Percentiles rank a stretch among this genome's conserved stretches.
Conservation (phyloP, 1,140 invertebrate species). For the Latrodectus geometricus region DNA sequence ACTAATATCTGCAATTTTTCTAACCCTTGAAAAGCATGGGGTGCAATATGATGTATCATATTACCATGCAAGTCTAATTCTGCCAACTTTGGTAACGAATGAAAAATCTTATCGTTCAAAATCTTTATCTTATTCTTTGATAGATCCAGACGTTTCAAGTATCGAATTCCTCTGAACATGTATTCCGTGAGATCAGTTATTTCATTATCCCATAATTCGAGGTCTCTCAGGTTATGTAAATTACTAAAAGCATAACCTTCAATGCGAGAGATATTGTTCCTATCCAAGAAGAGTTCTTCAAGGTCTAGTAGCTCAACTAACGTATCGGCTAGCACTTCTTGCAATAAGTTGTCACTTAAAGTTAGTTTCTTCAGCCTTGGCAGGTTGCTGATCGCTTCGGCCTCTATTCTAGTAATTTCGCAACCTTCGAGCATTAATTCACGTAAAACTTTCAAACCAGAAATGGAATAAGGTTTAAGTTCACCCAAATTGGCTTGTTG, state of each 20-base stretch:
- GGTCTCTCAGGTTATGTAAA: constrained; percentile 36
- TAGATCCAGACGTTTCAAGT: constrained; percentile 29
- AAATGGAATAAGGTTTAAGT: neutral
- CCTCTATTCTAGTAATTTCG: constrained; percentile 67
- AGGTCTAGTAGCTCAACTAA: constrained; percentile 17
- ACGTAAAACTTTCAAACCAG: constrained; percentile 1
- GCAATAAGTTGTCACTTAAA: constrained; percentile 91
- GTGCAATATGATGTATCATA: constrained; percentile 20
- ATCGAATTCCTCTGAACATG: constrained; percentile 39
- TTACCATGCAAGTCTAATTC: constrained; percentile 48
- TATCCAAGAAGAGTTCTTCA: constrained; percentile 26
- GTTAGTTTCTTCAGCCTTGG: constrained; percentile 88
- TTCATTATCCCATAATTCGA: constrained; percentile 32
- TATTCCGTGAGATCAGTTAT: constrained; percentile 33
- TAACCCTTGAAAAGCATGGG: constrained; percentile 41
- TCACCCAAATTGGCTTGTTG: constrained; percentile 22
- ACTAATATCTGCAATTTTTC: constrained; percentile 14
- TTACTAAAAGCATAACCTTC: constrained; percentile 28
- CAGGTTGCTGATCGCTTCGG: constrained; percentile 90
- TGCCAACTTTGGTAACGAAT: neutral
- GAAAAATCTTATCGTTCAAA: constrained; percentile 52
- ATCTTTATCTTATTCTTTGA: constrained; percentile 46
- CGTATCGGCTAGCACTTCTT: constrained; percentile 74
- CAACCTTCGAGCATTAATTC: constrained; percentile 24
- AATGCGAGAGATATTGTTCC: constrained; percentile 46